phyloP scores from a whole-genome alignment of 2,113 vertebrate species.

The Seriola dumerili region DNA sequence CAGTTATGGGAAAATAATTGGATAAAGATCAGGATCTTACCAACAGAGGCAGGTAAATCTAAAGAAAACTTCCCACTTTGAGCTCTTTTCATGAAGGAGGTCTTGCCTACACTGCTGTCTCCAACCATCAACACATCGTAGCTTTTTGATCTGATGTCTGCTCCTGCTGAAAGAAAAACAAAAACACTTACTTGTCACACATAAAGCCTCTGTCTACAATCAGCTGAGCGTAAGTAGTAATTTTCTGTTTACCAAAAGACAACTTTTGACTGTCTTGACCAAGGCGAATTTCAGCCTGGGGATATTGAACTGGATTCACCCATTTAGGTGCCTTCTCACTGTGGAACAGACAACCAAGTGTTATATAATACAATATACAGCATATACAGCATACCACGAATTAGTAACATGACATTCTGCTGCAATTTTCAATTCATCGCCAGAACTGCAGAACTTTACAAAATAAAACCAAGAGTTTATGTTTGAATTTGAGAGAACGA shows the following conservation, averaged over 20 bases:
- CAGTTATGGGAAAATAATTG: not conserved
- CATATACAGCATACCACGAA: not conserved
- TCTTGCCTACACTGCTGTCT: constrained; percentile 93
- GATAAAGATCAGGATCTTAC: constrained; percentile 80
- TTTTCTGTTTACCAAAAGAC: constrained; percentile 56
- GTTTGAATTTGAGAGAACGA: not conserved
- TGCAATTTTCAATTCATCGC: not conserved
- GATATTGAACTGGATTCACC: not conserved
- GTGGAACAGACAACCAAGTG: constrained; percentile 18
- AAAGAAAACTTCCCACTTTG: constrained; percentile 82
- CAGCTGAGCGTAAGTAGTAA: not conserved
- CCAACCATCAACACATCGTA: constrained; percentile 93
- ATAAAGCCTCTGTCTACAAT: not conserved
- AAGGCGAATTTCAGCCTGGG: constrained; percentile 7
- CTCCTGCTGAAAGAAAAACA: constrained; percentile 15
- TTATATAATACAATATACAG: not conserved
- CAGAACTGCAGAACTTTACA: not conserved
- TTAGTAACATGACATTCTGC: not conserved
- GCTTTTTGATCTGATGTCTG: constrained; percentile 70
- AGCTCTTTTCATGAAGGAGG: constrained; percentile 90
- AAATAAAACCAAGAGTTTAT: not conserved
- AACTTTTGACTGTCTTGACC: constrained; percentile 19
- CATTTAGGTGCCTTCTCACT: constrained; percentile 38
- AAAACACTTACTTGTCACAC: not conserved
- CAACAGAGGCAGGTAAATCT: constrained; percentile 85